Evolutionary conservation across 2,113 vertebrate genomes (phyloP).

Genomic region (Rhegmatorhina hoffmannsi): DNA sequence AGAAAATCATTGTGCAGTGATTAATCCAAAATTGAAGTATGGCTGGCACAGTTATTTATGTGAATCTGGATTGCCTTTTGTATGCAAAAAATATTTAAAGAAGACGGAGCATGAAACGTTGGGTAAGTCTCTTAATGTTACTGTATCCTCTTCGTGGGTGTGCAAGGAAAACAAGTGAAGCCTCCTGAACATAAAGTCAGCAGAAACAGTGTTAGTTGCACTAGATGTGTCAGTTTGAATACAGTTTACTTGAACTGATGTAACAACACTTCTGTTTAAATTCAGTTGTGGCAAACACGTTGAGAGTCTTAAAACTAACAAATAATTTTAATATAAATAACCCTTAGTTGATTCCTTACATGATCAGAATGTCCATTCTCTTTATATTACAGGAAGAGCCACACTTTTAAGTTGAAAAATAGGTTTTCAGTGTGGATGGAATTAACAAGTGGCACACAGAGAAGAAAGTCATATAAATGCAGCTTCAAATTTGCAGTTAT

Average conservation of each 20-base stretch:
- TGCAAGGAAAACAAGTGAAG: background rate
- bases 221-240: background rate
- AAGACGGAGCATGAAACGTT: slow-evolving; percentile 70
- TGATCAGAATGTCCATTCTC: background rate
- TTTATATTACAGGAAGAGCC: background rate
- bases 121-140: slow-evolving; percentile 77
- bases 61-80: slow-evolving; percentile 85
- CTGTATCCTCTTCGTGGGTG: background rate
- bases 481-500: background rate
- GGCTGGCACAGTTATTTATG: slow-evolving; percentile 85
- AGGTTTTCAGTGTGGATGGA: background rate
- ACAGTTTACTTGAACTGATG: background rate
- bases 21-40: slow-evolving; percentile 72
- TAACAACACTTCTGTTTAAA: background rate
- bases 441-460: background rate
- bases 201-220: background rate
- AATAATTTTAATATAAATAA: background rate
- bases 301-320: background rate
- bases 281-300: background rate
- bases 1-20: slow-evolving; percentile 83
- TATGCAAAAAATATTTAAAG: slow-evolving; percentile 89
- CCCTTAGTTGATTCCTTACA: background rate
- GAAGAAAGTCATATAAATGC: background rate
- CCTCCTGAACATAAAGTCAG: background rate
- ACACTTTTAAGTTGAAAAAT: background rate